A percentile compares a stretch with the other conserved stretches of the same genome.
These are phyloP conservation scores for Leptosomus discolor DNA, from an alignment of 2,113 vertebrate species.

Conservation along the genomic window DNA sequence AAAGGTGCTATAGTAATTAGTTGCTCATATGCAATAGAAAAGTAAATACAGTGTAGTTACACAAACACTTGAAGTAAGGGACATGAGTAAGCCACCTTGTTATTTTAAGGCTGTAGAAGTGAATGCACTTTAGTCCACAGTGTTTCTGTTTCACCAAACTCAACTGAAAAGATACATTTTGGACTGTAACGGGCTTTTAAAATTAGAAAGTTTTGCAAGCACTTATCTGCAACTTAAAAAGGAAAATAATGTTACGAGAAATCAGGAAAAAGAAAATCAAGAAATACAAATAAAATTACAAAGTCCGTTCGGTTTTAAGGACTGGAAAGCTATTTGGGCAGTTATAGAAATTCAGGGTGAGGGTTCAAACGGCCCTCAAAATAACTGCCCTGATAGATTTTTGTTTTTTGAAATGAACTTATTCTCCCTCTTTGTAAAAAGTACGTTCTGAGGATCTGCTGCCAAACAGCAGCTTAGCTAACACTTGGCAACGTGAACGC, in stretches of 20 bases:
- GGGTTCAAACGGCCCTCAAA: not conserved
- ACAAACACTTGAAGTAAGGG: not conserved
- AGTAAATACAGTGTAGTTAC: not conserved
- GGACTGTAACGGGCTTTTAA: not conserved
- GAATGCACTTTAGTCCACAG: not conserved
- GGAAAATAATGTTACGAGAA: not conserved
- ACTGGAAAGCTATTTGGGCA: not conserved
- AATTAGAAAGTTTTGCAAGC: not conserved
- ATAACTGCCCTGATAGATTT: not conserved
- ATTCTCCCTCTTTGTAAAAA: not conserved
- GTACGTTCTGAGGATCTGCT: not conserved
- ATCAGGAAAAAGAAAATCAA: not conserved
- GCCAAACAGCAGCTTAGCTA: not conserved
- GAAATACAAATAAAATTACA: not conserved
- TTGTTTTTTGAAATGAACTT: not conserved
- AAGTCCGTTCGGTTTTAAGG: not conserved
- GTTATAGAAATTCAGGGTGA: not conserved
- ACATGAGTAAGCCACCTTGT: not conserved
- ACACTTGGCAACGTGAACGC: not conserved
- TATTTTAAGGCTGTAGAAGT: not conserved
- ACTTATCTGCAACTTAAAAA: not conserved
- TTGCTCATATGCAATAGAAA: not conserved
- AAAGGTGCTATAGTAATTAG: not conserved
- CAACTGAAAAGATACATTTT: not conserved
- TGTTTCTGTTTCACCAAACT: not conserved